Evolutionary conservation across 2,113 vertebrate genomes (phyloP), one percentile per base, ranked within the genome.

Genomic region (Theropithecus gelada): DNA sequence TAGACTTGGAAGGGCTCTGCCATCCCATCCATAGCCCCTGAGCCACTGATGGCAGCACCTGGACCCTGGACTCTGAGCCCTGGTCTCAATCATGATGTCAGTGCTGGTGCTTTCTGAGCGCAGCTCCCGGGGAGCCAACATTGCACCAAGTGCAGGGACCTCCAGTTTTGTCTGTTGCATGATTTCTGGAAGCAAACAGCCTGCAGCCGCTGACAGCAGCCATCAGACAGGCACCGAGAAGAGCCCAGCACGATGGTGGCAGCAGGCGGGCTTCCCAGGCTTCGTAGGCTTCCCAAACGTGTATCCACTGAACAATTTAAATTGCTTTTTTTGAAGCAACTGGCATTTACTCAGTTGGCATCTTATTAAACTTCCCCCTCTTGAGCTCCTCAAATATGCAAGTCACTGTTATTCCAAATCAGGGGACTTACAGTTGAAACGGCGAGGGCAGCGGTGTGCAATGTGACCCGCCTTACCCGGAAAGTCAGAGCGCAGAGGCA

Each of bases 261-360:
- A 17, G 25, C 40, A 64, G 30, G 59, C 5, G 25, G 59, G 61
- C 27, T 0, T 61, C 59, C 59, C 11, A 64, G 61, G 10, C 23
- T 61, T 61, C 23, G 23, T 9, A 61, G 59, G 50, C 52, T 55
- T 55, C 80, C 94, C 48, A 40, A 57, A 93, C 25, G 6, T 45
- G 88, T 35, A 94, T 38, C 85, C 68, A 6, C 92, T 12, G 12
- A 30, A 75, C 68, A 57, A 73, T 76, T 72, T 35, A 72, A 82
- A 93, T 85, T 38, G 72, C 95, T 75, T 92, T 79, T 88, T 79
- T 90, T 96, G 81, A 88, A 95, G 83, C 85, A 32, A 64, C 85
- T 93, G 98, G 96, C 86, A 90, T 97, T 98, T 96, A 66, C 81
- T 96, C 92, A 70, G 88, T 79, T 83, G 90, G 88, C 82, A 40